Evolutionary conservation across 1,140 invertebrate species (phyloP).

Genomic region (Eufriesea mexicana): DNA sequence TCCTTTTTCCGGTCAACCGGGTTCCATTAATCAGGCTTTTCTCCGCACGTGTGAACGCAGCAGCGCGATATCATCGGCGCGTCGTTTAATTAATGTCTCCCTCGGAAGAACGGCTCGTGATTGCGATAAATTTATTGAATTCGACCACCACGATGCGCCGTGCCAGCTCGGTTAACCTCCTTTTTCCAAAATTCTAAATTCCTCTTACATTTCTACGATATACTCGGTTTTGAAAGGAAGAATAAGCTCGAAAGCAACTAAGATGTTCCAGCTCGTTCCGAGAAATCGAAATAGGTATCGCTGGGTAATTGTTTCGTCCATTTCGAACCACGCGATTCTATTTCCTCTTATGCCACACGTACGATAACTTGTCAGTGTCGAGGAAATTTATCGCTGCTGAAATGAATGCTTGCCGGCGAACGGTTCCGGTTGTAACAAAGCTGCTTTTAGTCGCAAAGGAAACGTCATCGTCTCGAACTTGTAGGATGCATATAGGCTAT

Average conservation of each 20-base stretch:
- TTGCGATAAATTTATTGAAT: constrained; percentile 49
- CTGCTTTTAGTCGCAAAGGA: constrained; percentile 10
- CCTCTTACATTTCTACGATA: background rate
- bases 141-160: too few relatives aligned
- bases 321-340: background rate
- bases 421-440: background rate
- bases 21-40: constrained; percentile 69
- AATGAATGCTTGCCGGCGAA: background rate
- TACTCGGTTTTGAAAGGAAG: background rate
- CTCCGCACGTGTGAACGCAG: constrained; percentile 61
- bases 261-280: background rate
- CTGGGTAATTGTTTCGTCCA: constrained; percentile 5
- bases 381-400: constrained; percentile 29
- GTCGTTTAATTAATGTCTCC: constrained; percentile 71
- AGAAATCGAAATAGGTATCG: background rate
- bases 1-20: constrained; percentile 35
- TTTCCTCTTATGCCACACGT: background rate
- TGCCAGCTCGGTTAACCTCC: background rate
- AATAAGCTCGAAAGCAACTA: background rate
- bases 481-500: too few relatives aligned
- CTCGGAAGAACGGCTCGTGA: constrained; percentile 65
- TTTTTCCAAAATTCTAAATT: background rate
- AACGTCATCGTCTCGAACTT: constrained; percentile 6
- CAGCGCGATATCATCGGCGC: constrained; percentile 60
- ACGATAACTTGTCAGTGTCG: background rate